Conservation (phyloP, 2,113 vertebrate species). For the Parotia lawesii region DNA sequence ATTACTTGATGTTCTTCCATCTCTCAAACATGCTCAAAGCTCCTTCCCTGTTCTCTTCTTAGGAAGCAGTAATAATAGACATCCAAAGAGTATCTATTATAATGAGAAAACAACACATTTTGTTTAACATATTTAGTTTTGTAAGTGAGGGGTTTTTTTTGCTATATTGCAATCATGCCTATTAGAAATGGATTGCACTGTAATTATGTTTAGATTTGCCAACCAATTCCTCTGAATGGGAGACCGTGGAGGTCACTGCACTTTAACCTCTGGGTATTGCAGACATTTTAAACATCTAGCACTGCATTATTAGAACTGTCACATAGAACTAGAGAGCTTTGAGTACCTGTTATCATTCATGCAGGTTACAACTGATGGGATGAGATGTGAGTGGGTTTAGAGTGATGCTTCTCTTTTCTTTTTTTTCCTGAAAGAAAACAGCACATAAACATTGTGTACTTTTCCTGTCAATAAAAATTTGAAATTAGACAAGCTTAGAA, state of each 20-base stretch:
- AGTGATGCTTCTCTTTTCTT: neutral
- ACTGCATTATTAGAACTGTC: neutral
- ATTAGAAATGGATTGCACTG: neutral
- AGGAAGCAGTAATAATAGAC: neutral
- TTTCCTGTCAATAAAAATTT: slow-evolving; percentile 15
- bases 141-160: neutral
- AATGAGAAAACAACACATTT: slow-evolving; percentile 2
- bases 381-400: neutral
- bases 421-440: neutral
- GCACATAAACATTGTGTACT: neutral
- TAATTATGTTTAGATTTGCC: slow-evolving; percentile 37
- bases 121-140: neutral
- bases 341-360: slow-evolving; percentile 8
- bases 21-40: neutral
- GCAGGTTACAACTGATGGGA: neutral
- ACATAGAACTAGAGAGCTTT: neutral
- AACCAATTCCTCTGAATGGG: neutral
- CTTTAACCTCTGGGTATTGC: neutral
- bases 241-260: neutral
- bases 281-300: slow-evolving; percentile 14
- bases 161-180: neutral
- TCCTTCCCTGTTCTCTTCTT: neutral
- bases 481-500: neutral
- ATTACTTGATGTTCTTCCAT: neutral
- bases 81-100: neutral